Evolutionary conservation across 2,113 vertebrate genomes (phyloP).

Genomic region (Tyto alba): DNA sequence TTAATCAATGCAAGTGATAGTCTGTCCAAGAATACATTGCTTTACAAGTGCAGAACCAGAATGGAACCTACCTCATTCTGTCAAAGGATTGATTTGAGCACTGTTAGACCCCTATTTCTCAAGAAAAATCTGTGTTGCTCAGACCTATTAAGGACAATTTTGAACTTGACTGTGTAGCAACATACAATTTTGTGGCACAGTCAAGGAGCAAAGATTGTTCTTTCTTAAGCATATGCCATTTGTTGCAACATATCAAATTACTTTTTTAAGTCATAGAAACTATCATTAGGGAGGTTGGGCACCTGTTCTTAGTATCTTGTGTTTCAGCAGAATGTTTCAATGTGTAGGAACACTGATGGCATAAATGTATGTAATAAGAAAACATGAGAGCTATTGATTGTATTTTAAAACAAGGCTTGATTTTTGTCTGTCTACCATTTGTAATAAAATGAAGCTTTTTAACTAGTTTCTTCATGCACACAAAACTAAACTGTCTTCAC

Average conservation of each 20-base stretch:
- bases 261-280: not conserved
- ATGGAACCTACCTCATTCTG: not conserved
- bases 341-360: not conserved
- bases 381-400: not conserved
- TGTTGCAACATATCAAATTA: not conserved
- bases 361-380: not conserved
- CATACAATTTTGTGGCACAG: not conserved
- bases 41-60: not conserved
- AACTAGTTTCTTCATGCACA: not conserved
- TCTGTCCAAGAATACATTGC: not conserved
- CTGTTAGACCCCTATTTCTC: not conserved
- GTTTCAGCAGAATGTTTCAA: not conserved
- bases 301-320: not conserved
- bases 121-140: not conserved
- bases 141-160: not conserved
- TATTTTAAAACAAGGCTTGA: not conserved
- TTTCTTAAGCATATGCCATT: not conserved
- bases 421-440: not conserved
- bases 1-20: not conserved
- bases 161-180: not conserved
- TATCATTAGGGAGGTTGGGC: not conserved
- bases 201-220: not conserved
- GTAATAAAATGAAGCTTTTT: not conserved
- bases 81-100: not conserved
- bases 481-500: not conserved